A percentile compares a stretch with the other conserved stretches of the same genome.
phyloP scores from a whole-genome alignment of 2,797 vertebrate species.

The Acanthurus lineatus region DNA sequence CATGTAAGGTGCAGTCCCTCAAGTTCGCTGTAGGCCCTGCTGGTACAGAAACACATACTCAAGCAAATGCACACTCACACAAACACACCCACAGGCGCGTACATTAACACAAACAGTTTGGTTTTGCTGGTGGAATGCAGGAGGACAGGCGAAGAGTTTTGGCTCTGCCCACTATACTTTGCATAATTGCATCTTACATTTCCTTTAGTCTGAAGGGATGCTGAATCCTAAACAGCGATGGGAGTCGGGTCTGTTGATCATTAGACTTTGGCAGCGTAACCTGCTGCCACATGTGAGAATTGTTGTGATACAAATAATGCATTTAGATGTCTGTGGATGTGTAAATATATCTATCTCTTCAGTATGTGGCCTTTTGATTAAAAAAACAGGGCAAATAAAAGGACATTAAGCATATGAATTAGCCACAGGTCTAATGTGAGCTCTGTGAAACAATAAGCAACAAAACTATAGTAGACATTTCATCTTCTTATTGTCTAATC shows the following conservation, averaged over 20 bases:
- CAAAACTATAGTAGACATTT: conserved; percentile 75
- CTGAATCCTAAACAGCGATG: conserved; percentile 63
- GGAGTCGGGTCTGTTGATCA: conserved; percentile 68
- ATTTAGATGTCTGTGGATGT: conserved; percentile 29
- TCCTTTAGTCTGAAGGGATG: conserved; percentile 68
- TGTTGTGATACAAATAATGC: conserved; percentile 52
- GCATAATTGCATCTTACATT: conserved; percentile 75
- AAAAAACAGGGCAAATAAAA: conserved; percentile 48
- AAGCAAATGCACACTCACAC: conserved; percentile 37
- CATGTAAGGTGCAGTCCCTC: conserved; percentile 69
- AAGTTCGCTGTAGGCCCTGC: conserved; percentile 44
- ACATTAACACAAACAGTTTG: conserved; percentile 57
- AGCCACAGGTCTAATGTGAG: conserved; percentile 71
- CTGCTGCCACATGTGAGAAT: conserved; percentile 58
- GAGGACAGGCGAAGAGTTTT: conserved; percentile 61
- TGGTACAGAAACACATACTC: conserved; percentile 42
- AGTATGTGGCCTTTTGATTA: conserved; percentile 42
- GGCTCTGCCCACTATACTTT: conserved; percentile 66
- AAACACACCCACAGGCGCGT: conserved; percentile 30
- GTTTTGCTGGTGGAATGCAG: conserved; percentile 59
- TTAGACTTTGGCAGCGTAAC: conserved; percentile 69
- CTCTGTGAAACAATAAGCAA: conserved; percentile 71
- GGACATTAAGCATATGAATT: conserved; percentile 69
- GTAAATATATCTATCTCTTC: conserved; percentile 56
- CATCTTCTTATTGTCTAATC: conserved; percentile 83